Conservation (phyloP, 2,888 invertebrate species). For the Macrophya annulata region DNA sequence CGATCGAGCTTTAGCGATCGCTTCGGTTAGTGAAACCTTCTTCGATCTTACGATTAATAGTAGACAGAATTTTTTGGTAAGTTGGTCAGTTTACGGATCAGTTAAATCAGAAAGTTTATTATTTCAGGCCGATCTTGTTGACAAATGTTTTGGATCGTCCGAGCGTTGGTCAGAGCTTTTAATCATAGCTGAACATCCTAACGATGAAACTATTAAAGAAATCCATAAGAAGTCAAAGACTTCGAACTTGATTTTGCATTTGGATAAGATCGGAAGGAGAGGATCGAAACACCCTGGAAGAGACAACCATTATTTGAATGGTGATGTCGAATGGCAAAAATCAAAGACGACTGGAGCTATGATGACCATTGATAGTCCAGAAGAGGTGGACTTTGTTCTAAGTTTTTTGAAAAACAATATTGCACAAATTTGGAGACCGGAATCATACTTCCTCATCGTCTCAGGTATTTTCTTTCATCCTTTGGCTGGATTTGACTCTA, state of each 20-base stretch:
- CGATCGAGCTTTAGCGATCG: neutral
- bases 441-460: neutral
- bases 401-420: neutral
- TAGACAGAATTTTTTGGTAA: neutral
- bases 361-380: neutral
- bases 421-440: neutral
- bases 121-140: slow-evolving; percentile 2
- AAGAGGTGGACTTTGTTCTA: neutral
- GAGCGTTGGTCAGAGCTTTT: slow-evolving; percentile 6
- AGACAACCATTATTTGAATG: neutral
- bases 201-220: neutral
- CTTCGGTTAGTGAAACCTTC: neutral
- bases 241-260: neutral
- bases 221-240: neutral
- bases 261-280: neutral
- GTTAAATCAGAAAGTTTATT: neutral
- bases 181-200: neutral
- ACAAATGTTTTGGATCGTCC: neutral
- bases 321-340: neutral
- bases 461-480: neutral
- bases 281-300: neutral
- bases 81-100: no score
- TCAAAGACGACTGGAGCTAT: neutral
- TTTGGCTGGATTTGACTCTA: no score
- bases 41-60: neutral